Conservation (phyloP, 2,888 invertebrate genomes). For the Endotricha flammealis region DNA sequence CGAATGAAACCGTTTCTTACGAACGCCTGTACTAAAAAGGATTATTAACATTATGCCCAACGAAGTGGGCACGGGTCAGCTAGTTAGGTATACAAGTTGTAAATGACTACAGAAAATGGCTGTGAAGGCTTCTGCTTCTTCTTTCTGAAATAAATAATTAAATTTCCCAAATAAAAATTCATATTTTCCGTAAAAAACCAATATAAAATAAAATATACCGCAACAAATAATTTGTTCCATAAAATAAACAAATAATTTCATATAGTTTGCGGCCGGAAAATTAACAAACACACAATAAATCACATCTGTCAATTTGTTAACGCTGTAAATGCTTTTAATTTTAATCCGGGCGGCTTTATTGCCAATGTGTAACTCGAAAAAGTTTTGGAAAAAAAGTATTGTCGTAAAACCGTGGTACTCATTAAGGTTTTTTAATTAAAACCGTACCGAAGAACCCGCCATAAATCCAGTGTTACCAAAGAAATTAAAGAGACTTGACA, state of each 20-base stretch:
- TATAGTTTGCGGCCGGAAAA: constrained; percentile 1
- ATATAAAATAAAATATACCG: constrained; percentile 2
- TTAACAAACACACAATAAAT: constrained; percentile 8
- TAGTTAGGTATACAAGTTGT: too few relatives aligned
- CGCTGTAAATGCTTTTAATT: constrained; percentile 3
- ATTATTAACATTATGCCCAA: too few relatives aligned
- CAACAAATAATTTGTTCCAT: too few relatives aligned
- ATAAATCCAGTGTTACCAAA: constrained; percentile 57
- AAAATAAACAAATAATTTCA: too few relatives aligned
- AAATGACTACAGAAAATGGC: too few relatives aligned
- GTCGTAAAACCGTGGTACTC: constrained; percentile 49
- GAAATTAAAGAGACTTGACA: constrained; percentile 51
- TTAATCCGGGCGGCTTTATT: constrained; percentile 2
- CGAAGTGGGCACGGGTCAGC: too few relatives aligned
- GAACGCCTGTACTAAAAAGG: too few relatives aligned
- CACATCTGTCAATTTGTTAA: constrained; percentile 2
- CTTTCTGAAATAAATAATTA: too few relatives aligned
- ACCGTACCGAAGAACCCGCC: constrained; percentile 40
- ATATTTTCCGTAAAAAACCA: too few relatives aligned
- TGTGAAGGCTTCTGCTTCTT: too few relatives aligned
- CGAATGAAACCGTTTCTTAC: too few relatives aligned
- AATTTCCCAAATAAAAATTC: too few relatives aligned
- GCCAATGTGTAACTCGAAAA: constrained; percentile 16
- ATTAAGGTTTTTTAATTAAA: constrained; percentile 66
- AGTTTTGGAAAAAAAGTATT: constrained; percentile 32